Evolutionary conservation across 2,113 vertebrate species (phyloP).

Genomic region (Bubo blakistoni): DNA sequence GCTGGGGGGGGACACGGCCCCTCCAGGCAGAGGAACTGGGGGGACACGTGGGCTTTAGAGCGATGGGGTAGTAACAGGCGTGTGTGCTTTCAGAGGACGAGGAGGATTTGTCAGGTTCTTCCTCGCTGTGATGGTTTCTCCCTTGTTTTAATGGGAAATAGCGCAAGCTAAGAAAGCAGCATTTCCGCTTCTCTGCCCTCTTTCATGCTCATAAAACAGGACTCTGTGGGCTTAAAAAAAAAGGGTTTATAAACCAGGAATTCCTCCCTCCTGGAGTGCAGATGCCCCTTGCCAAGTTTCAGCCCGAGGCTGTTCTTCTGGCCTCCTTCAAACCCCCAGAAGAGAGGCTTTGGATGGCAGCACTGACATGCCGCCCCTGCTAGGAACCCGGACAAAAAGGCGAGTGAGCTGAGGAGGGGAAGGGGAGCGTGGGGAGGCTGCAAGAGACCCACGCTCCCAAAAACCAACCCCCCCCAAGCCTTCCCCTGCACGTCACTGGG

Average conservation of each 20-base stretch:
- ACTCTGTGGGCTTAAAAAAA: neutral
- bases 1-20: too few species aligned
- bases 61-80: rapidly evolving
- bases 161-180: neutral
- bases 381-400: neutral
- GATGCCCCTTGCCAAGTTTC: neutral
- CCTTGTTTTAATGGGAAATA: neutral
- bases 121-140: neutral
- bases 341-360: neutral
- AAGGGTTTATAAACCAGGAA: neutral
- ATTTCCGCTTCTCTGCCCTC: slow-evolving; percentile 13
- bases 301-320: neutral
- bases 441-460: neutral
- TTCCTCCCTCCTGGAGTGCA: neutral
- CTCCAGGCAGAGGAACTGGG: neutral
- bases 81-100: neutral
- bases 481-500: neutral
- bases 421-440: neutral
- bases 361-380: neutral
- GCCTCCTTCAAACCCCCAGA: neutral
- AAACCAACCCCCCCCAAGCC: neutral
- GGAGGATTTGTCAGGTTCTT: neutral
- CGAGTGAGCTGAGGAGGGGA: neutral
- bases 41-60: neutral
- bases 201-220: neutral